Conservation (phyloP, 23 tunicate species). For the Phallusia fumigata region DNA sequence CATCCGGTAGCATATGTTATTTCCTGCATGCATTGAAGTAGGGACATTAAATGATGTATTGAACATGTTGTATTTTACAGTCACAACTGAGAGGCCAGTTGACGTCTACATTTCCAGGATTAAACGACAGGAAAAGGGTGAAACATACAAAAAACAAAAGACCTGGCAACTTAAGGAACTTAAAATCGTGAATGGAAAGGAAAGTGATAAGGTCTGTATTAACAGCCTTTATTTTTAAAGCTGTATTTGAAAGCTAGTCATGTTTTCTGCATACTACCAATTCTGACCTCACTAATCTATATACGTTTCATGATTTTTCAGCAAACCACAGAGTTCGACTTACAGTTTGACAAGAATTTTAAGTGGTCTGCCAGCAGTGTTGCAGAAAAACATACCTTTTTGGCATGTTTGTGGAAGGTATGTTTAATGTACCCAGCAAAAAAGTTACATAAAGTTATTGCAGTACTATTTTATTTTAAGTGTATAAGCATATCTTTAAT, state of each 20-base stretch:
- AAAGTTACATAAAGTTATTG: too few species aligned
- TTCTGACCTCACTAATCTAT: too few species aligned
- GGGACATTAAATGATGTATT: not conserved
- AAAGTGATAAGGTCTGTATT: conserved; percentile 14
- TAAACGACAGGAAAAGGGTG: conserved; percentile 88
- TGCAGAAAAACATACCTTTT: conserved; percentile 81
- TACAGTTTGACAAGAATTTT: conserved; percentile 91
- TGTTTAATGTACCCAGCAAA: not conserved
- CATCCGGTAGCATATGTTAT: conserved; percentile 88
- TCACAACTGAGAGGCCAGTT: conserved; percentile 73
- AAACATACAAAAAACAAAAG: conserved; percentile 92
- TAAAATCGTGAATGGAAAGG: conserved; percentile 82
- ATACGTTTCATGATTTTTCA: conserved; percentile 26
- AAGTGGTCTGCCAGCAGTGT: conserved; percentile 88
- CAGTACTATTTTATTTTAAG: not conserved
- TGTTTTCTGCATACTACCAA: too few species aligned
- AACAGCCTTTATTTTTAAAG: too few species aligned
- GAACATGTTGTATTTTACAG: conserved; percentile 32
- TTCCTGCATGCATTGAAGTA: not conserved
- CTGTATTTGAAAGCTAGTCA: too few species aligned
- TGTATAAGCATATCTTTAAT: not conserved
- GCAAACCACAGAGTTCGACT: conserved; percentile 86
- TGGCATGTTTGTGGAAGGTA: conserved; percentile 80
- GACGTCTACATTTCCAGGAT: conserved; percentile 77
- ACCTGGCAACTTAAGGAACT: conserved; percentile 77